These are phyloP conservation scores for Doryteuthis pealeii DNA, from an alignment of 1,140 invertebrate genomes.

Conservation along the genomic window DNA sequence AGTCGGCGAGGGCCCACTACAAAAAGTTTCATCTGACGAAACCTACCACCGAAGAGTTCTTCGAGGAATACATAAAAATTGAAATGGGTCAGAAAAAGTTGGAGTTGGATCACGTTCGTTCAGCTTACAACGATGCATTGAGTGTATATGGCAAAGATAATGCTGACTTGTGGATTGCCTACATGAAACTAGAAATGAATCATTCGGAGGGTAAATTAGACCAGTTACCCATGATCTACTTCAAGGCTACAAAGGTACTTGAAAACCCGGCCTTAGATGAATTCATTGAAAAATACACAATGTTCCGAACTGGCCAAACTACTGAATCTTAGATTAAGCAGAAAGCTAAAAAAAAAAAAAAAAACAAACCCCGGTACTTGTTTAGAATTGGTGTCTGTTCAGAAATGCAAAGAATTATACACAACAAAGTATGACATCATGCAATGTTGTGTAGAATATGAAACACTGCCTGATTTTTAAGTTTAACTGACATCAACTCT, in stretches of 20 bases:
- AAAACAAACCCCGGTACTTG: too few relatives aligned
- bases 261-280: not conserved
- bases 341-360: too few relatives aligned
- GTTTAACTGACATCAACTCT: too few relatives aligned
- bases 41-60: not conserved
- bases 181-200: slow-evolving; percentile 1
- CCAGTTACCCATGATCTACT: not conserved
- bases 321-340: too few relatives aligned
- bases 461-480: too few relatives aligned
- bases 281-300: not conserved
- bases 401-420: too few relatives aligned
- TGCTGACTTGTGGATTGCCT: not conserved
- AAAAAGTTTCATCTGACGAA: not conserved
- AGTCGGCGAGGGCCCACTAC: not conserved
- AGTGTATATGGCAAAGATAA: not conserved
- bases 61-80: not conserved
- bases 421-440: too few relatives aligned
- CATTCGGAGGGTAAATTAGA: not conserved
- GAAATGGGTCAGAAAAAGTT: not conserved
- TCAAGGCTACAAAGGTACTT: not conserved
- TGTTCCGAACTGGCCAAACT: not conserved
- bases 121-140: not conserved
- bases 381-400: too few relatives aligned
- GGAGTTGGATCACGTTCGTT: not conserved
- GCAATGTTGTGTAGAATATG: too few relatives aligned